Percentiles rank a stretch among this genome's conserved stretches.
phyloP scores from a whole-genome alignment of 1,140 invertebrate species.

The Drosophila carrolli region DNA sequence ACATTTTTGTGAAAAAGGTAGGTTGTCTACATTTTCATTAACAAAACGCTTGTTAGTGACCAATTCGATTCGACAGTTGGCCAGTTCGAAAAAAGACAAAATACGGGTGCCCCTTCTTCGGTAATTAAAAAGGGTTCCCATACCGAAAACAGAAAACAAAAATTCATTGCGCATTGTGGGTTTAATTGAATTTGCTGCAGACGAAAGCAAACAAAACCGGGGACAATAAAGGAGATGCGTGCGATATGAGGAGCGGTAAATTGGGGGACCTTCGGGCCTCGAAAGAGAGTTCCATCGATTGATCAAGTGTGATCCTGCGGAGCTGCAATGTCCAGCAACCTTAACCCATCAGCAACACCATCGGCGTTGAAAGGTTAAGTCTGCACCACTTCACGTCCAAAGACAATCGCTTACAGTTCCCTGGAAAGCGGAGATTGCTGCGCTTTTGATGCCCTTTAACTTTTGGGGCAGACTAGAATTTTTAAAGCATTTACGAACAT shows the following conservation, averaged over 20 bases:
- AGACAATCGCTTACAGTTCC: constrained; percentile 59
- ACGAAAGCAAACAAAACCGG: constrained; percentile 51
- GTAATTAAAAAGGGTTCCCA: constrained; percentile 53
- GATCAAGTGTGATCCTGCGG: constrained; percentile 54
- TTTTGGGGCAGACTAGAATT: background rate
- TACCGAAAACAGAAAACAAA: constrained; percentile 2
- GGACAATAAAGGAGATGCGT: constrained; percentile 41
- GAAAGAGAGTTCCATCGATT: constrained; percentile 36
- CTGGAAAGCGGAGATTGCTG: constrained; percentile 44
- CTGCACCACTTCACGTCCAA: constrained; percentile 26
- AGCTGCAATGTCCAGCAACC: constrained; percentile 17
- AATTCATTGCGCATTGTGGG: constrained; percentile 47
- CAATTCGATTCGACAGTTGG: constrained; percentile 52
- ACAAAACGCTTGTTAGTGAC: constrained; percentile 36
- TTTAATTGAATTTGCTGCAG: constrained; percentile 76
- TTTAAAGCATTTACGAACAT: background rate
- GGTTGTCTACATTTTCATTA: constrained; percentile 71
- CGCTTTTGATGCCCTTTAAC: constrained; percentile 9
- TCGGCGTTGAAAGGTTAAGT: constrained; percentile 74
- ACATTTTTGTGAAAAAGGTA: constrained; percentile 1
- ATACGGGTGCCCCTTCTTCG: constrained; percentile 53
- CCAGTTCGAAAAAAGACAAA: background rate
- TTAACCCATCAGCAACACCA: constrained; percentile 70
- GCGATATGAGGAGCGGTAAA: constrained; percentile 59
- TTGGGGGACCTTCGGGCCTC: constrained; percentile 29